Base-by-base conservation (phyloP, 2,888 invertebrate genomes). In the Torymus auratus region DNA sequence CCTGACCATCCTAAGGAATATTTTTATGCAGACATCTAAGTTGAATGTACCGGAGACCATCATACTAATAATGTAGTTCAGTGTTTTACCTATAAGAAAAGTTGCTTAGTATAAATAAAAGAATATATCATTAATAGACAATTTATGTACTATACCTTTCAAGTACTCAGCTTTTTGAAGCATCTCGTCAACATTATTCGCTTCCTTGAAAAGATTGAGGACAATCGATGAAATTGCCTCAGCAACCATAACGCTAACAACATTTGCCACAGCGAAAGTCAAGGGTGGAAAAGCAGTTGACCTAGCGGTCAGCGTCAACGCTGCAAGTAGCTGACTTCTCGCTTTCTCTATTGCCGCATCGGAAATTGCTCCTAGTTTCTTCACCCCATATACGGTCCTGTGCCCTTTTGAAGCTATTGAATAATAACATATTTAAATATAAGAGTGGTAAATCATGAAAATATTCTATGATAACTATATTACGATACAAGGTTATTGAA, bases 1-100 rank as follows among this genome's bases (percentile, higher is more conserved):
- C 28, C 82, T 73, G 20, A 82, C 67, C 80, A 80, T 80, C 2
- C 82, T 65, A 17, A 77, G 28, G 23, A 82, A 82, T 65, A 82
- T 74, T 52, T 82, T 82, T 0, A 70, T 4, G 53, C 80, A 77
- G 2, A 74, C 67, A 13, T 82, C 77, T 3, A 52, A 23, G 55
- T 78, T 82, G 2, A 82, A 13, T 7, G 58, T 55, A 3, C 82
- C 80, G 7, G 82, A 77, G 0, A 67, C 17, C 74, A 80, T 70
- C 0, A 80, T 61, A 50, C 82, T 82, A 0, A 80, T 67, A 0
- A 82, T 53, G 74, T 82, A 82, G 17, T 80, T 82, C 13, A 82
- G 53, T 0, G 77, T 28, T 78, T 82, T 82, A 23, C 82, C 82
- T 82, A 20, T n/a, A 28, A n/a, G 4, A 2, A 41, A 50, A 53